Conservation (phyloP, 2,888 invertebrate genomes). For the Tinea semifulvella region DNA sequence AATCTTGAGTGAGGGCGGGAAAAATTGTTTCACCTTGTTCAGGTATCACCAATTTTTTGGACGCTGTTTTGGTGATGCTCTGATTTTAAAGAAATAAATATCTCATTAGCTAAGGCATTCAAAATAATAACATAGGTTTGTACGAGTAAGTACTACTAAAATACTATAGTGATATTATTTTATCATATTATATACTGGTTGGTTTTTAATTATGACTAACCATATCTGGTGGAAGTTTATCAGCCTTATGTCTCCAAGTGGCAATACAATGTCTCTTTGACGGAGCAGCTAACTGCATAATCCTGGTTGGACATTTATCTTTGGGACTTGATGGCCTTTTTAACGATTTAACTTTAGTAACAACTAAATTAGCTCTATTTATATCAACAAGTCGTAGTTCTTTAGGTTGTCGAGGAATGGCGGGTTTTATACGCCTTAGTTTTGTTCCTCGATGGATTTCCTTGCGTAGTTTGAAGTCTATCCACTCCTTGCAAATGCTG, state of each 20-base stretch:
- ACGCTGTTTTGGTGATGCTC: no score
- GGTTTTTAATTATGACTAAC: no score
- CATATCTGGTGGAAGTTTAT: constrained; percentile 41
- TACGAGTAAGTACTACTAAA: no score
- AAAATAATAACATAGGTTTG: no score
- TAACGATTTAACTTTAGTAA: not conserved
- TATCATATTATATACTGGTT: no score
- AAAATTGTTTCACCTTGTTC: no score
- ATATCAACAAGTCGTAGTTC: not conserved
- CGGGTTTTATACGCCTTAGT: constrained; percentile 16
- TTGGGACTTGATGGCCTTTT: not conserved
- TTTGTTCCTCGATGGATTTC: constrained; percentile 22
- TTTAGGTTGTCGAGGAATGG: not conserved
- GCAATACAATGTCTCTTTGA: constrained; percentile 47
- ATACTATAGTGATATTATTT: no score
- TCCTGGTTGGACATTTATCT: constrained; percentile 36
- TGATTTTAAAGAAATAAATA: no score
- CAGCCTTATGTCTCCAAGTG: constrained; percentile 40
- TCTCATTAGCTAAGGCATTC: no score
- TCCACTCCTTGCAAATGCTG: constrained; percentile 21
- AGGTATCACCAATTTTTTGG: no score
- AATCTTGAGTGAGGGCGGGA: no score
- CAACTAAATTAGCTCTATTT: not conserved
- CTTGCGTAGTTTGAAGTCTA: constrained; percentile 19
- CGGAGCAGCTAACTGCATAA: constrained; percentile 44